These are phyloP conservation scores for Saxidomus purpurata DNA, from an alignment of 1,140 invertebrate species.

Conservation along the genomic window DNA sequence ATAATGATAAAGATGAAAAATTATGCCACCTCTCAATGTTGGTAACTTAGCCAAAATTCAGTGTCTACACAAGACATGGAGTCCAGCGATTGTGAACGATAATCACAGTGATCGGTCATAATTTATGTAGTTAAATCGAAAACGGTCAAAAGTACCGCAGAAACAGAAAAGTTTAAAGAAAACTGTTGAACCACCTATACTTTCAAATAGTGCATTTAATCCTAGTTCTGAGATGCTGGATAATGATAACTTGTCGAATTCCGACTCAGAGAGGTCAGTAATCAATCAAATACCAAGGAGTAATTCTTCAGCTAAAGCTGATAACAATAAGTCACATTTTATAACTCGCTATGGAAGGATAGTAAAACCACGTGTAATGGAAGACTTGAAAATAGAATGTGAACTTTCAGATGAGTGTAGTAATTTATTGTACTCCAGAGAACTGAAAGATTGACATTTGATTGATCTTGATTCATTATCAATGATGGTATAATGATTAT, in stretches of 20 bases:
- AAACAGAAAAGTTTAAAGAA: no score
- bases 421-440: no score
- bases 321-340: neutral
- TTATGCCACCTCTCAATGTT: neutral
- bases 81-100: neutral
- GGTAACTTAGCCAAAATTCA: neutral
- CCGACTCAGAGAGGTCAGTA: no score
- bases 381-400: neutral
- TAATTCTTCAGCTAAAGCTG: no score
- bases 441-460: no score
- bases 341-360: neutral
- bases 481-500: no score
- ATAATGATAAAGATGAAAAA: neutral
- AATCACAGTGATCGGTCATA: neutral
- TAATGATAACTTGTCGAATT: no score
- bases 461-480: no score
- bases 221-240: no score
- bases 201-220: no score
- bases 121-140: neutral
- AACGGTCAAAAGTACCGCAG: conserved; percentile 6
- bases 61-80: neutral
- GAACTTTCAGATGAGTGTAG: neutral
- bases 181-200: no score
- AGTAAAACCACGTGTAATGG: neutral
- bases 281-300: no score